Conservation (phyloP, 2,113 vertebrate species). For the Falco punctatus region DNA sequence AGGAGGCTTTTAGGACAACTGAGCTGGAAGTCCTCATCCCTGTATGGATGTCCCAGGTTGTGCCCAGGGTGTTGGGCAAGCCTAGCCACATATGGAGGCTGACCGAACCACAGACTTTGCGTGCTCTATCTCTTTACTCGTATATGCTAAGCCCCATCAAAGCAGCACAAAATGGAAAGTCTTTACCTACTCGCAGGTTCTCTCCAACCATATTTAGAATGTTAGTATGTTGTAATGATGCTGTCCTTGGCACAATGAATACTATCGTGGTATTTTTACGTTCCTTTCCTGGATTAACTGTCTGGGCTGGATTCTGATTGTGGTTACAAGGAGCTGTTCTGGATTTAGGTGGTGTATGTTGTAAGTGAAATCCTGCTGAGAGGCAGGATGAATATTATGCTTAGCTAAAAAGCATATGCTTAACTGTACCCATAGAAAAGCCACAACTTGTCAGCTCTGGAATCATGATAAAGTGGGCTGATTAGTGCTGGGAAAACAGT, state of each 20-base stretch:
- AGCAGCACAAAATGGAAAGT: background rate
- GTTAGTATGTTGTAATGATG: background rate
- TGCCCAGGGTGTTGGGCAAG: accelerated
- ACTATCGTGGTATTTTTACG: background rate
- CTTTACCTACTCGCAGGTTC: background rate
- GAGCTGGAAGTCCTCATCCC: background rate
- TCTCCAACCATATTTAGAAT: background rate
- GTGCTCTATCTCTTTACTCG: background rate
- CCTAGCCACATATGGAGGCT: background rate
- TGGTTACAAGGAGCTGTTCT: background rate
- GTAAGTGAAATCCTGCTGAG: conserved; percentile 11
- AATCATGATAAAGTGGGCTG: background rate
- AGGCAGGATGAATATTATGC: background rate
- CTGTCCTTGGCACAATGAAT: background rate
- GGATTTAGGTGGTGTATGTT: background rate
- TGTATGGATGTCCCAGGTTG: background rate
- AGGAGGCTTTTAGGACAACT: background rate
- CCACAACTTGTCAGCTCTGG: background rate
- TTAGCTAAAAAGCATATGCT: background rate
- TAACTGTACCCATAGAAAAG: background rate
- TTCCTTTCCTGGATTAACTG: background rate
- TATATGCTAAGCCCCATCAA: background rate
- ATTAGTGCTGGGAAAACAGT: background rate
- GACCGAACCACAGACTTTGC: background rate
- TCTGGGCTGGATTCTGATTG: background rate